Conservation (phyloP, 2,888 invertebrate species). For the Meandrusa payeni region DNA sequence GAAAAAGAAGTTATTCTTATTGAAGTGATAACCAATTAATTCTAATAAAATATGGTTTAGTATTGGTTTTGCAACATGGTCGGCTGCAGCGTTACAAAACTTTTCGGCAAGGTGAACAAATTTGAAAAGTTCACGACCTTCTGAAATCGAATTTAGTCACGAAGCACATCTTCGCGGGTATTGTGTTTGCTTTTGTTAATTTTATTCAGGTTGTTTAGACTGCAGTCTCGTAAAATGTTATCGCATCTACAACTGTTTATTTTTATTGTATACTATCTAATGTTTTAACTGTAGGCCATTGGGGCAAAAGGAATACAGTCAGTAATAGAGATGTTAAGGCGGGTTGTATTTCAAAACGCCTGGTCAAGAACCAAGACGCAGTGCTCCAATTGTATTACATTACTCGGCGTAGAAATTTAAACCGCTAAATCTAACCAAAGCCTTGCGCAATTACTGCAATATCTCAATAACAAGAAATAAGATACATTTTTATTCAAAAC, state of each 20-base stretch:
- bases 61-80: slow-evolving; percentile 10
- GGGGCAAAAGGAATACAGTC: slow-evolving; percentile 1
- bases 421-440: slow-evolving; percentile 27
- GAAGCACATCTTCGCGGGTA: slow-evolving; percentile 41
- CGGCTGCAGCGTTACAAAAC: slow-evolving; percentile 17
- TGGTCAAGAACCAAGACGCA: slow-evolving; percentile 40
- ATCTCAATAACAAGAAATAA: slow-evolving; percentile 21
- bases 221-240: neutral
- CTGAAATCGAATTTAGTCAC: slow-evolving; percentile 44
- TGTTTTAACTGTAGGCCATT: neutral
- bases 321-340: slow-evolving; percentile 14
- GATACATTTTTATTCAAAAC: slow-evolving; percentile 2
- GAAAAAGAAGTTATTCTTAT: too few species aligned
- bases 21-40: neutral
- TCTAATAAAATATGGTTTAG: slow-evolving; percentile 1
- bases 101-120: slow-evolving; percentile 51
- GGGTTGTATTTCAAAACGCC: slow-evolving; percentile 34
- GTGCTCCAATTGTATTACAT: slow-evolving; percentile 35
- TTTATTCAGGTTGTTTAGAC: neutral
- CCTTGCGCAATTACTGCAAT: slow-evolving; percentile 21
- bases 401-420: slow-evolving; percentile 31
- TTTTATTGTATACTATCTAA: neutral
- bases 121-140: slow-evolving; percentile 61
- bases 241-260: neutral
- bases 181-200: slow-evolving; percentile 27